Base-by-base conservation (phyloP, 2,113 vertebrate genomes). In the Poecile atricapillus region DNA sequence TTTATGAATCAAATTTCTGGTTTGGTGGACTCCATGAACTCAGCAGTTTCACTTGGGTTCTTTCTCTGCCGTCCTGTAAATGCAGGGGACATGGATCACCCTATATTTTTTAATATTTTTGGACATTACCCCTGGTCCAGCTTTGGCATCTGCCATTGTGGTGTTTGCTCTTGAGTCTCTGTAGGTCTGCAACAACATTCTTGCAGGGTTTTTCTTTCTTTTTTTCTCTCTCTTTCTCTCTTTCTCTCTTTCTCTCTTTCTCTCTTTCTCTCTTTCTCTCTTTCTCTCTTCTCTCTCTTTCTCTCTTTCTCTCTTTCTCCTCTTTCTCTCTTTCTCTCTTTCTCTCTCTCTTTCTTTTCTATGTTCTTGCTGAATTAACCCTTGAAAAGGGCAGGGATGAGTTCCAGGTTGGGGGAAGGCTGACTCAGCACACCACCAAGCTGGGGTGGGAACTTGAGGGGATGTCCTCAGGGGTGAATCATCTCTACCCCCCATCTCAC, bases 1-100 rank as follows among this genome's bases (percentile, higher is more conserved):
- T 96, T 96, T 90, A 67, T 85, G 71, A 90, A 91, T 94, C 81
- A 47, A 53, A 83, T 86, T 93, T 87, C 84, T 85, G 89, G 94
- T 94, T 71, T 83, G 81, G 69, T 82, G 89, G 89, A 89, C 71
- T 89, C 81, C 4, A 1, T 93, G 78, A 91, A 85, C 84, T 84
- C 60, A 65, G 56, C 68, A 91, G 94, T 93, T 97, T 94, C 83
- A 62, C 59, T 92, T 67, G 5, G 47, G 87, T 9, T 68, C 83
- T 71, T 39, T 89, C 64, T 68, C 59, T 27, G 76, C 53, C 0
- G 0, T 41, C 41, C 47, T 78, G 50, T 4, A 5, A 5, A 4
- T 25, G 62, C 24, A 33, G 27, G 47, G 41, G 60, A 39, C 14
- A 0, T 63, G 37, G 50, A 43, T 68, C 43, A 35, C 55, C 68